Evolutionary conservation across 2,797 vertebrate species (phyloP).

Genomic region (Setipinna tenuifilis): DNA sequence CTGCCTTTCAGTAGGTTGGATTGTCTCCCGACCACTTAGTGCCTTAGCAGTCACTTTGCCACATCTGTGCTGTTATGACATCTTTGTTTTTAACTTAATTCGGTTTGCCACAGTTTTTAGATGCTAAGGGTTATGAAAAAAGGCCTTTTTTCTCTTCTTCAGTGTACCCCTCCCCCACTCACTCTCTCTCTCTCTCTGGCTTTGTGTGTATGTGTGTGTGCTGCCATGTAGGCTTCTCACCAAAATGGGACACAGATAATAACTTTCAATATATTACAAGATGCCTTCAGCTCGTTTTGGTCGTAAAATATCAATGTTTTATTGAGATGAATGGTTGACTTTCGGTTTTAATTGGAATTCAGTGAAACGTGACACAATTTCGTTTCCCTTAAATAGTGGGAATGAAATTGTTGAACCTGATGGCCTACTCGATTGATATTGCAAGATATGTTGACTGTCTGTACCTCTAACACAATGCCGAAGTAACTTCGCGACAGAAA

Average conservation of each 20-base stretch:
- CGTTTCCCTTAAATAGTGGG: not conserved
- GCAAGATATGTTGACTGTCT: not conserved
- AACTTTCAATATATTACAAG: slow-evolving; percentile 31
- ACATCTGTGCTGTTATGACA: not conserved
- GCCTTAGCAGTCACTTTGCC: not conserved
- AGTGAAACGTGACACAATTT: not conserved
- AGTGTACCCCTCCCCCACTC: too few relatives aligned
- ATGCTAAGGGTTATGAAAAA: not conserved
- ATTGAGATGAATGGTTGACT: not conserved
- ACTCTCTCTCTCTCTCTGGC: slow-evolving; percentile 36
- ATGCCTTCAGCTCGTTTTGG: slow-evolving; percentile 31
- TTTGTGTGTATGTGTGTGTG: slow-evolving; percentile 16
- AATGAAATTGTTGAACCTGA: not conserved
- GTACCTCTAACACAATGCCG: not conserved
- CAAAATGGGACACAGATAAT: not conserved
- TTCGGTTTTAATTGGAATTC: not conserved
- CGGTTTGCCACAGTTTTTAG: not conserved
- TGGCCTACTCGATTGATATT: not conserved
- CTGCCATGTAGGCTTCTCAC: not conserved
- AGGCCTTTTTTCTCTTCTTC: not conserved
- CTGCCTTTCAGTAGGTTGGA: too few relatives aligned
- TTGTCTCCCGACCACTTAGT: not conserved
- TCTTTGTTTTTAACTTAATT: not conserved
- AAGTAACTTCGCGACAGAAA: not conserved
- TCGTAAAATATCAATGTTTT: slow-evolving; percentile 1